A percentile compares a stretch with the other conserved stretches of the same genome.
Conservation (phyloP, 2,888 invertebrate species). For the Xylophagus ater region DNA sequence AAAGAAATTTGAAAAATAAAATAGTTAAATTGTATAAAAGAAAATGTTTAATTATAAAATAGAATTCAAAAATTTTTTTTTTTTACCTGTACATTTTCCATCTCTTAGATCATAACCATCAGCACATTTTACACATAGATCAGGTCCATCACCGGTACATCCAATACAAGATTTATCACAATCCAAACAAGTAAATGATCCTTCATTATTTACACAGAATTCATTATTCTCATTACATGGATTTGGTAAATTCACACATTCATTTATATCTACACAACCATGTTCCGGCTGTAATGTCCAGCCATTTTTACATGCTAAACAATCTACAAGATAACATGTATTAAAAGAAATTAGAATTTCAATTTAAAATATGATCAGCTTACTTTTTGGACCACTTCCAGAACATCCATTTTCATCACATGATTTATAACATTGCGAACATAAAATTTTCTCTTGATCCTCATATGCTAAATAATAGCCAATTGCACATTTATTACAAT, state of each 20-base stretch:
- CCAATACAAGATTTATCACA: slow-evolving; percentile 78
- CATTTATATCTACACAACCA: slow-evolving; percentile 78
- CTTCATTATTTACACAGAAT: slow-evolving; percentile 83
- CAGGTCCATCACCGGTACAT: slow-evolving; percentile 83
- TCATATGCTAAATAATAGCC: slow-evolving; percentile 63
- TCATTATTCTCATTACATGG: slow-evolving; percentile 49
- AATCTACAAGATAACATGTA: slow-evolving; percentile 28
- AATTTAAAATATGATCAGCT: not conserved
- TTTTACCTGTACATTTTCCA: slow-evolving; percentile 63
- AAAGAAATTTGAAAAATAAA: slow-evolving; percentile 4
- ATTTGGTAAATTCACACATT: slow-evolving; percentile 52
- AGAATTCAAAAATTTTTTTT: slow-evolving; percentile 20
- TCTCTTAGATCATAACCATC: slow-evolving; percentile 58
- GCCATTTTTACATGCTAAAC: slow-evolving; percentile 51
- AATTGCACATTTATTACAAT: slow-evolving; percentile 67
- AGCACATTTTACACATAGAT: slow-evolving; percentile 77
- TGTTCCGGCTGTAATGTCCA: slow-evolving; percentile 61
- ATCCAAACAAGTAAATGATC: slow-evolving; percentile 61
- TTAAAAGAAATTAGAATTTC: slow-evolving; percentile 16
- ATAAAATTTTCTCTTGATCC: slow-evolving; percentile 62
- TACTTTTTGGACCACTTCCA: slow-evolving; percentile 56
- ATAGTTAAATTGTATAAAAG: not conserved
- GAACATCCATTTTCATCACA: slow-evolving; percentile 64
- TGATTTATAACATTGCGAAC: slow-evolving; percentile 66
- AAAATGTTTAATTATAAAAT: slow-evolving; percentile 18